A percentile compares a stretch with the other conserved stretches of the same genome.
phyloP scores from a whole-genome alignment of 2,888 invertebrate genomes.

The Dynastes maya region DNA sequence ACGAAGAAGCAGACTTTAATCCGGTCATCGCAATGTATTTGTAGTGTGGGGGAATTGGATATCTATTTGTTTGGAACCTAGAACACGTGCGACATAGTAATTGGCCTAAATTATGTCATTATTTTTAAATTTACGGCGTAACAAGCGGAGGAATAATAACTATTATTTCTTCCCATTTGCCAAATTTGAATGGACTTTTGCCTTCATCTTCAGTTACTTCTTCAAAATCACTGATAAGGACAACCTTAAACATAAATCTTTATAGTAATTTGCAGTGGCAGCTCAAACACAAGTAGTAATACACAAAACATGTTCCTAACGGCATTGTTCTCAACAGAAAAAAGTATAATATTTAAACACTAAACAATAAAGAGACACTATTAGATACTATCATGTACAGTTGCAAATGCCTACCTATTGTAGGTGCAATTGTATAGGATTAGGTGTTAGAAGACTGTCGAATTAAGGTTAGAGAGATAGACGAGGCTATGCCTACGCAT shows the following conservation, averaged over 20 bases:
- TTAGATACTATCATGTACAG: too few relatives aligned
- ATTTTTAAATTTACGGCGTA: slow-evolving; percentile 14
- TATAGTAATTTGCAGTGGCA: too few relatives aligned
- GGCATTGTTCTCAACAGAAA: too few relatives aligned
- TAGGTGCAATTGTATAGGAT: too few relatives aligned
- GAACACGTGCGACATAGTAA: background rate
- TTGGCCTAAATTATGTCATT: background rate
- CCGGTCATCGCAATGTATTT: slow-evolving; percentile 46
- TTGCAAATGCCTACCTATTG: too few relatives aligned
- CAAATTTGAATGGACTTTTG: slow-evolving; percentile 59
- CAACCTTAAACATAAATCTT: slow-evolving; percentile 63
- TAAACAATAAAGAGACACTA: too few relatives aligned
- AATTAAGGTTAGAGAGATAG: too few relatives aligned
- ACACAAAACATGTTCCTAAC: too few relatives aligned
- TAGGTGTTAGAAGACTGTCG: too few relatives aligned
- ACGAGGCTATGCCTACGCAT: too few relatives aligned
- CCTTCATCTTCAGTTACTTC: slow-evolving; percentile 43
- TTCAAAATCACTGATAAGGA: slow-evolving; percentile 65
- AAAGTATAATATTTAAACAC: too few relatives aligned
- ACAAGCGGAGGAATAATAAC: slow-evolving; percentile 11
- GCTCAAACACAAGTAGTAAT: too few relatives aligned
- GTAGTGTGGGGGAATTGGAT: slow-evolving; percentile 55
- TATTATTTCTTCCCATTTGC: slow-evolving; percentile 52
- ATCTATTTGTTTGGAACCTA: slow-evolving; percentile 46
- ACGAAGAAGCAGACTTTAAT: background rate